Conservation (phyloP, 2,797 vertebrate genomes). For the Anableps anableps region DNA sequence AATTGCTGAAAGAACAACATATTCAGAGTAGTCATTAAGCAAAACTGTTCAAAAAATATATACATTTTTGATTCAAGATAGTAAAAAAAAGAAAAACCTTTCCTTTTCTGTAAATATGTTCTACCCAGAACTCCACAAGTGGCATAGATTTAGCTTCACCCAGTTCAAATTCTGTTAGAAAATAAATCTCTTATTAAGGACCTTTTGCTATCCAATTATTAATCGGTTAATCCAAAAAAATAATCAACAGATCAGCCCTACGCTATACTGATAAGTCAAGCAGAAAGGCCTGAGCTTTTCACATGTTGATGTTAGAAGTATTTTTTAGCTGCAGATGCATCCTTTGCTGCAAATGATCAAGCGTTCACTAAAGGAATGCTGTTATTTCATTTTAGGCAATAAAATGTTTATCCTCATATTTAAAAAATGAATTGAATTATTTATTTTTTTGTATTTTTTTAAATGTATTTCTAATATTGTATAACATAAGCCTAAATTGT, state of each 20-base stretch:
- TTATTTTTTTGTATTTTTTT: background rate
- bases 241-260: background rate
- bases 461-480: background rate
- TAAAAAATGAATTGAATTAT: background rate
- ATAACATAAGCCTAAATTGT: background rate
- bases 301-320: background rate
- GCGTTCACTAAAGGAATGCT: background rate
- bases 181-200: too few species aligned
- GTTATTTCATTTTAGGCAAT: background rate
- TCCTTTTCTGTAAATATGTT: too few species aligned
- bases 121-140: too few species aligned
- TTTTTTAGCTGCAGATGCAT: too few species aligned
- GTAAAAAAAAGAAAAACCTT: too few species aligned
- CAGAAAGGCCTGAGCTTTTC: too few species aligned
- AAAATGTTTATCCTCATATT: background rate
- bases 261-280: background rate
- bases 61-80: too few species aligned
- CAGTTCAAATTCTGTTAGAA: background rate
- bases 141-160: background rate
- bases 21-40: background rate
- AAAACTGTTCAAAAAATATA: too few species aligned
- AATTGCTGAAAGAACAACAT: background rate
- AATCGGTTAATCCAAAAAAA: background rate
- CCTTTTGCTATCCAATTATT: background rate
- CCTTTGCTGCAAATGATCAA: background rate